phyloP scores from a whole-genome alignment of 1,140 invertebrate species.

The Drosophila pandora region DNA sequence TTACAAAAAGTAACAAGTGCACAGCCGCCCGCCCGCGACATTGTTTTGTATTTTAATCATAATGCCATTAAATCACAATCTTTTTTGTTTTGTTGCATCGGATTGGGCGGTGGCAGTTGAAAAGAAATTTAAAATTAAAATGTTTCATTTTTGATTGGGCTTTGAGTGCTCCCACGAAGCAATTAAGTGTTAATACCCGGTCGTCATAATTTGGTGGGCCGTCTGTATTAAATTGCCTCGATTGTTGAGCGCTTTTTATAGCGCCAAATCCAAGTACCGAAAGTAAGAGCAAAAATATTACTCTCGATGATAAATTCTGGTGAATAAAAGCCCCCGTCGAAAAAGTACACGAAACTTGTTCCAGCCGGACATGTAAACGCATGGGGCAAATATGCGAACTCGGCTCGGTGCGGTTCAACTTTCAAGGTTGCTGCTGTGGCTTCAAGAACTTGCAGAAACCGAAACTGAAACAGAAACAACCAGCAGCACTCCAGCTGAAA shows the following conservation, averaged over 20 bases:
- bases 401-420: constrained; percentile 60
- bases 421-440: constrained; percentile 67
- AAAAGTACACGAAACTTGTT: constrained; percentile 34
- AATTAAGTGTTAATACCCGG: constrained; percentile 23
- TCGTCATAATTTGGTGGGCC: constrained; percentile 22
- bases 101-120: constrained; percentile 5
- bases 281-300: constrained; percentile 41
- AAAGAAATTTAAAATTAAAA: constrained; percentile 23
- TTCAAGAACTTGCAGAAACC: constrained; percentile 60
- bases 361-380: constrained; percentile 53
- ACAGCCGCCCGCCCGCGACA: constrained; percentile 42
- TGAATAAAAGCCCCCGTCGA: constrained; percentile 1
- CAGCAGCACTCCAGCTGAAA: constrained; percentile 9
- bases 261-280: constrained; percentile 2
- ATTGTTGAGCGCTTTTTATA: constrained; percentile 29
- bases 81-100: background rate
- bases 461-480: constrained; percentile 43
- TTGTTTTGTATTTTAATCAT: constrained; percentile 45
- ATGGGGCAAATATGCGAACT: constrained; percentile 52
- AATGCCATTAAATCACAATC: constrained; percentile 44
- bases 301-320: constrained; percentile 26
- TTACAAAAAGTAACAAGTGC: constrained; percentile 38
- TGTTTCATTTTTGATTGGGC: constrained; percentile 28
- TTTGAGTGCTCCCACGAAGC: constrained; percentile 10
- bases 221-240: constrained; percentile 10